Conservation (phyloP, 2,888 invertebrate species). For the Poecilus cupreus region DNA sequence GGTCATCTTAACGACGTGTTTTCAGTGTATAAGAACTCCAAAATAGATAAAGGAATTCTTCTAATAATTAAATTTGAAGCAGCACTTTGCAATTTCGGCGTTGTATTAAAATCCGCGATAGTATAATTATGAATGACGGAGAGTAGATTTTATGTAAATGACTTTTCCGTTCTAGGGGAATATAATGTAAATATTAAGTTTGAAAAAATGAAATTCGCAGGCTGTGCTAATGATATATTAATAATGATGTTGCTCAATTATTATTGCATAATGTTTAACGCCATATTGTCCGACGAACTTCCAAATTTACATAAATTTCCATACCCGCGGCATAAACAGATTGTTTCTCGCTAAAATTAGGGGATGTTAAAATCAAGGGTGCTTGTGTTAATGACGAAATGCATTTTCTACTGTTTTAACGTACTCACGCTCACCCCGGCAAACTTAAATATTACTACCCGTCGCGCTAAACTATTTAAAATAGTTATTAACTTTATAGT, state of each 20-base stretch:
- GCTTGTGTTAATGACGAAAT: constrained; percentile 52
- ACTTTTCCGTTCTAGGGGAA: neutral
- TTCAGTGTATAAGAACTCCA: too few species aligned
- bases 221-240: constrained; percentile 71
- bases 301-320: constrained; percentile 53
- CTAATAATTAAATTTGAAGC: too few species aligned
- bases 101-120: neutral
- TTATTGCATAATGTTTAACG: constrained; percentile 71
- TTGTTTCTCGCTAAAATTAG: constrained; percentile 46
- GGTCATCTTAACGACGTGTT: too few species aligned
- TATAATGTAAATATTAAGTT: constrained; percentile 37
- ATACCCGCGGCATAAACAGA: constrained; percentile 55
- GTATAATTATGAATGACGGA: neutral
- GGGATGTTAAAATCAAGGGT: constrained; percentile 39
- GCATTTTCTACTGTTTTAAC: constrained; percentile 46
- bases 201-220: constrained; percentile 10
- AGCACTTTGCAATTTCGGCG: neutral
- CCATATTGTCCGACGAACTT: constrained; percentile 54
- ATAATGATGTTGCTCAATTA: constrained; percentile 73
- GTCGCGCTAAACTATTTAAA: neutral
- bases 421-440: neutral
- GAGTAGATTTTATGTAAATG: constrained; percentile 24
- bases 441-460: neutral
- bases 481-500: neutral
- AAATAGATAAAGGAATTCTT: too few species aligned